Evolutionary conservation across 2,113 vertebrate species (phyloP).

Genomic region (Lepisosteus oculatus): DNA sequence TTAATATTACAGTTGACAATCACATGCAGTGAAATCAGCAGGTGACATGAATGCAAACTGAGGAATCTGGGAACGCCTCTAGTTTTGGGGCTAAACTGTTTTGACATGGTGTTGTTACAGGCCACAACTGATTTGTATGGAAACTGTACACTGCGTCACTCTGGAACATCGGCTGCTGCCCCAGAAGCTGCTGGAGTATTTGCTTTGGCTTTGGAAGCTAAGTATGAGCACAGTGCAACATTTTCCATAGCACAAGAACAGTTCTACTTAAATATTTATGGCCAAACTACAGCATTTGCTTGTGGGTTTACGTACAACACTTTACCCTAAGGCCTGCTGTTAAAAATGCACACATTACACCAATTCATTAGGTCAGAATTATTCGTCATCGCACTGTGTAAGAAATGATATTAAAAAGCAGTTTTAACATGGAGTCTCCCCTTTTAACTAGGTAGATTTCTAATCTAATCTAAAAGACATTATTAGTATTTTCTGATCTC

Average conservation of each 20-base stretch:
- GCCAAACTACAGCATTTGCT: background rate
- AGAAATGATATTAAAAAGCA: too few species aligned
- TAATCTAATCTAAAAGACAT: background rate
- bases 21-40: too few species aligned
- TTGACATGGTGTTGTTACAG: conserved; percentile 57
- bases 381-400: too few species aligned
- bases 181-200: conserved; percentile 97
- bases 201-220: conserved; percentile 92
- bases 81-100: too few species aligned
- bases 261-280: background rate
- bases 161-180: conserved; percentile 94
- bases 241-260: background rate
- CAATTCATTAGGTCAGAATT: background rate
- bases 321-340: too few species aligned
- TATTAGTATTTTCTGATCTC: background rate
- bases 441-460: background rate
- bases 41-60: too few species aligned
- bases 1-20: too few species aligned
- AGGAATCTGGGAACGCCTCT: too few species aligned
- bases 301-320: too few species aligned
- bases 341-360: background rate
- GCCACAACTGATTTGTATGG: conserved; percentile 97
- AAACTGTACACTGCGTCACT: conserved; percentile 96
- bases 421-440: background rate
- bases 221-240: conserved; percentile 70